These are phyloP conservation scores for Cerastis rubricosa DNA, from an alignment of 2,888 invertebrate species.

Conservation along the genomic window DNA sequence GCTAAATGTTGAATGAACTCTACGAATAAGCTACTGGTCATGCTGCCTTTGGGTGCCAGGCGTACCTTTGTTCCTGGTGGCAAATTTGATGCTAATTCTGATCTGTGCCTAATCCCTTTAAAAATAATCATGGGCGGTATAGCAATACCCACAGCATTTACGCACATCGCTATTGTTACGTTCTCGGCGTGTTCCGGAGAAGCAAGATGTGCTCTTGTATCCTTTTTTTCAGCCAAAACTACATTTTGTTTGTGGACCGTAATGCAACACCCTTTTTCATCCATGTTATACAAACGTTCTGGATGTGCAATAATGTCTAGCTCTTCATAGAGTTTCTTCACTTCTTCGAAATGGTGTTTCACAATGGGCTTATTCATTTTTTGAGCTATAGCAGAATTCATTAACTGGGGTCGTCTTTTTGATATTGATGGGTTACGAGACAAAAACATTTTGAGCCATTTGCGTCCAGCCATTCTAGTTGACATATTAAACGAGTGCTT, in stretches of 20 bases:
- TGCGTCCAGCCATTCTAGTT: slow-evolving; percentile 4
- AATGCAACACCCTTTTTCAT: slow-evolving; percentile 10
- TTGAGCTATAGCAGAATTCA: slow-evolving; percentile 7
- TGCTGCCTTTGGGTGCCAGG: too few relatives aligned
- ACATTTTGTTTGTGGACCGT: not conserved
- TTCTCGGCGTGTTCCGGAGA: too few relatives aligned
- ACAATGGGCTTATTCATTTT: slow-evolving; percentile 6
- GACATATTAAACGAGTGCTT: slow-evolving; percentile 16
- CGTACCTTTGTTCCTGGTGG: too few relatives aligned
- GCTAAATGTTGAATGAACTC: too few relatives aligned
- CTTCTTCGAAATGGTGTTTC: slow-evolving; percentile 8
- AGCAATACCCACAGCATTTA: too few relatives aligned
- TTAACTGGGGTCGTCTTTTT: not conserved
- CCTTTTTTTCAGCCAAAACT: too few relatives aligned
- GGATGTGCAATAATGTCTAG: slow-evolving; percentile 12
- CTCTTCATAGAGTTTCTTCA: slow-evolving; percentile 14
- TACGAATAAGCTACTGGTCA: too few relatives aligned
- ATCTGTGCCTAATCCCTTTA: too few relatives aligned
- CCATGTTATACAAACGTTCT: slow-evolving; percentile 9
- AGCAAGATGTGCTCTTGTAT: too few relatives aligned
- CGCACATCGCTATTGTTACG: too few relatives aligned
- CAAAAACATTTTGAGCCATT: slow-evolving; percentile 13
- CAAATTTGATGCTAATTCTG: too few relatives aligned
- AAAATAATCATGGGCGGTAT: too few relatives aligned
- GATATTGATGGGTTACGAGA: slow-evolving; percentile 5